phyloP scores from a whole-genome alignment of 2,113 vertebrate species.

The Lipotes vexillifer region DNA sequence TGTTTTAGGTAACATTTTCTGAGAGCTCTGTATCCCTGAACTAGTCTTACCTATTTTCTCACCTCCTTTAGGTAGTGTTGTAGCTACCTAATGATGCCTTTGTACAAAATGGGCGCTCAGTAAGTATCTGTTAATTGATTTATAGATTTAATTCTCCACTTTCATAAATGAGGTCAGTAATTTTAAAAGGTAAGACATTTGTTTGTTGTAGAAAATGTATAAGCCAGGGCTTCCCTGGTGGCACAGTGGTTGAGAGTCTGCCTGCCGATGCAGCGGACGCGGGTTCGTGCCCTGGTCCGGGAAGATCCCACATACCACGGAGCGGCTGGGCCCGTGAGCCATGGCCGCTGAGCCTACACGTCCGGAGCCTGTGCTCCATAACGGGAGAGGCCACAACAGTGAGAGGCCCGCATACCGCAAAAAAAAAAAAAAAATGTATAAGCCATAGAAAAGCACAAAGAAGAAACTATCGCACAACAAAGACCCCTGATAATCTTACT shows the following conservation, averaged over 20 bases:
- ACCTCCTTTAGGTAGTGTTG: neutral
- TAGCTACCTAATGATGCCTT: neutral
- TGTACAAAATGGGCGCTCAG: neutral
- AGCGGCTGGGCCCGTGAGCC: too few species aligned
- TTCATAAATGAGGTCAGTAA: neutral
- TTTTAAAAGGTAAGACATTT: neutral
- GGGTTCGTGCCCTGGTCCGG: too few species aligned
- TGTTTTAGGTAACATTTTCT: neutral
- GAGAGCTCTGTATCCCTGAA: neutral
- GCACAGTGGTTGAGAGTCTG: too few species aligned
- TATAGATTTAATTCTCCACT: neutral
- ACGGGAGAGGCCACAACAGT: too few species aligned
- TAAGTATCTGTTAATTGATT: neutral
- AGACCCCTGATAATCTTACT: neutral
- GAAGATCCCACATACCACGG: too few species aligned
- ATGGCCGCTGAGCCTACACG: too few species aligned
- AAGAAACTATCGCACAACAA: neutral
- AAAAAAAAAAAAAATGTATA: slow-evolving; percentile 9
- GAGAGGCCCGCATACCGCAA: too few species aligned
- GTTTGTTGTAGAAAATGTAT: neutral
- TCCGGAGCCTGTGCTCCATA: too few species aligned
- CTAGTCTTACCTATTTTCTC: neutral
- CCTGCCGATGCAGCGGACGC: too few species aligned
- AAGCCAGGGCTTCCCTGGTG: too few species aligned
- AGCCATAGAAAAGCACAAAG: neutral